Evolutionary conservation across 2,888 invertebrate genomes (phyloP), one percentile per base, ranked within the genome.

Genomic region (Chrysodeixis includens): DNA sequence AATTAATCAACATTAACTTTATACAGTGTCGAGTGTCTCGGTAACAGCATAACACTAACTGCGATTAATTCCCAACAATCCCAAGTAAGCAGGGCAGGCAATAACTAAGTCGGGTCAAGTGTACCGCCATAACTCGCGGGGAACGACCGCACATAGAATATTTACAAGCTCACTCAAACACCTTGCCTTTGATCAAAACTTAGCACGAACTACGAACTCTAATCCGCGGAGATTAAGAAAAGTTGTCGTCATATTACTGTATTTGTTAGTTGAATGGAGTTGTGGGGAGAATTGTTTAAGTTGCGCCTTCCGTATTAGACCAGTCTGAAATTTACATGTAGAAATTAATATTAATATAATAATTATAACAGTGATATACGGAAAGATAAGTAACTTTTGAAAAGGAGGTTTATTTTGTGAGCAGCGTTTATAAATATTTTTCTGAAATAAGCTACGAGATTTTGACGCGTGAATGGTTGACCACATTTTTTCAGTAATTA

Each of bases 141-240:
- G 64, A 72, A 79, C 69, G 78, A 86, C 88, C 88, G 83, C 88
- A 84, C 83, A 83, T 84, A 84, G 78, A 89, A 89, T 89, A 89
- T 89, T 89, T 86, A 89, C 84, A 79, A 70, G 71, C 77, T 79
- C 72, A 71, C 72, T 77, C 71, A 67, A 73, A 76, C 71, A 73
- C 71, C 70, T 69, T 71, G 55, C 71, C 58, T 74, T 85, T 86
- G 82, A 85, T 82, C 84, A 69, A 79, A 82, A 78, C 70, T 81
- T 79, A 66, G 52, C 35, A 30, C 40, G 1, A 40, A 40, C 56
- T 62, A 53, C 65, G 49, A 30, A 53, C 64, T 53, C 53, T 77
- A 70, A 80, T 74, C 78, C 67, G 40, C 46, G 18, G 66, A 66
- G 70, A 77, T 80, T 56, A 79, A 62, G 64, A 78, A 76, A 73